Evolutionary conservation across 2,113 vertebrate species (phyloP).

Genomic region (Stomatorhinus ivindoensis): DNA sequence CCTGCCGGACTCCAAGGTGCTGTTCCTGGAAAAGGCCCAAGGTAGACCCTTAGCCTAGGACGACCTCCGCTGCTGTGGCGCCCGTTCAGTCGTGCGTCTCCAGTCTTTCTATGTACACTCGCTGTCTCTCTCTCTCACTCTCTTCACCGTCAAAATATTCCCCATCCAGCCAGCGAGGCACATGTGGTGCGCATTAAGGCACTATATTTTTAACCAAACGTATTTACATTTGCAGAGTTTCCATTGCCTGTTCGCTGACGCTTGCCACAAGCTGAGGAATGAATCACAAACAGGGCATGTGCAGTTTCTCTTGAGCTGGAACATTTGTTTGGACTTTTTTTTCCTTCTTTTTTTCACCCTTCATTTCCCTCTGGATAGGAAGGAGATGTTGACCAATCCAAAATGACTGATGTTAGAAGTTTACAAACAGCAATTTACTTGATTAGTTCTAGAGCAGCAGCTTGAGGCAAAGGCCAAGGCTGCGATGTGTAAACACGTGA

Average conservation of each 20-base stretch:
- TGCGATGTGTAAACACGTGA: conserved; percentile 20
- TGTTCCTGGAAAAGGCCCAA: conserved; percentile 96
- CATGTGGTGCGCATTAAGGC: conserved; percentile 67
- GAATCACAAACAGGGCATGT: conserved; percentile 63
- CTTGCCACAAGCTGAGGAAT: conserved; percentile 63
- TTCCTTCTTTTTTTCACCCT: conserved; percentile 8
- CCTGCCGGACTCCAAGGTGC: conserved; percentile 89
- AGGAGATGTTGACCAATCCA: conserved; percentile 22
- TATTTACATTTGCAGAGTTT: conserved; percentile 73
- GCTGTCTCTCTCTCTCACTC: conserved; percentile 20
- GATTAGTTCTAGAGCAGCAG: conserved; percentile 36
- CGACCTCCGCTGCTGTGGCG: conserved; percentile 19
- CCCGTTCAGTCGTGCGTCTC: conserved; percentile 30
- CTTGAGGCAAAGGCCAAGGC: conserved; percentile 21
- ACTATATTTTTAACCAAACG: conserved; percentile 70
- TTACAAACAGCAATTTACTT: conserved; percentile 46
- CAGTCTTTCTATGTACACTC: conserved; percentile 24
- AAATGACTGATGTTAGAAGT: conserved; percentile 39
- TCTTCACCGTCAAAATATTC: conserved; percentile 60
- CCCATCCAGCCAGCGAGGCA: conserved; percentile 51
- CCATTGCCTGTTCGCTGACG: conserved; percentile 65
- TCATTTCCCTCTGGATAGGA: conserved; percentile 40
- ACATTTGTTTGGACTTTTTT: conserved; percentile 28
- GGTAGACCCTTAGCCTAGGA: conserved; percentile 58
- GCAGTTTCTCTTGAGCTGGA: conserved; percentile 51